Evolutionary conservation across 2,113 vertebrate species (phyloP).

Genomic region (Setophaga kirtlandii): DNA sequence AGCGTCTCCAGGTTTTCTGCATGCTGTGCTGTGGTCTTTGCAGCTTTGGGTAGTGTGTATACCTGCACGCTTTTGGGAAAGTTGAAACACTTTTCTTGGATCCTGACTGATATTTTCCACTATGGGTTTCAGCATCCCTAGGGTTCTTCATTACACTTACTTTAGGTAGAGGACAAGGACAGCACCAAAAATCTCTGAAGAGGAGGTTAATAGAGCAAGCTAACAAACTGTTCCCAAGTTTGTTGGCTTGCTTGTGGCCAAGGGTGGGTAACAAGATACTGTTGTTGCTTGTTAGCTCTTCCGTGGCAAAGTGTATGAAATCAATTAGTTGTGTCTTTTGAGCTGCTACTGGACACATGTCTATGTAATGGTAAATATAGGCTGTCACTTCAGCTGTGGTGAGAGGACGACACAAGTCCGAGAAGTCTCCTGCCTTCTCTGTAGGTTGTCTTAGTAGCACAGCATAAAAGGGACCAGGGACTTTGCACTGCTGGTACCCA

Average conservation of each 20-base stretch:
- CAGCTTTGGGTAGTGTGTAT: neutral
- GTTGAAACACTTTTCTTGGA: neutral
- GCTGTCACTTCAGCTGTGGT: neutral
- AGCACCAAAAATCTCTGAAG: neutral
- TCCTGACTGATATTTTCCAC: neutral
- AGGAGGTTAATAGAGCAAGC: neutral
- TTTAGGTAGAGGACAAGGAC: neutral
- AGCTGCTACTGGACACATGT: neutral
- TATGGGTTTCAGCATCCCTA: neutral
- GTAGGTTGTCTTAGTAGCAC: neutral
- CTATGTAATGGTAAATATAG: neutral
- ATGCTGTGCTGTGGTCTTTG: neutral
- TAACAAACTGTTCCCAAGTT: neutral
- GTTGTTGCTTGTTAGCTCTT: neutral
- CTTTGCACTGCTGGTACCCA: neutral
- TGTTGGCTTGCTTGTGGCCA: neutral
- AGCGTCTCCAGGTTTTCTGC: neutral
- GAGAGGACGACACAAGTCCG: accelerated
- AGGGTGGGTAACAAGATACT: neutral
- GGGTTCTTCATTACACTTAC: neutral
- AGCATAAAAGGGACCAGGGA: neutral
- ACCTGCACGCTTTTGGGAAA: neutral
- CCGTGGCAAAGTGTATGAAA: neutral
- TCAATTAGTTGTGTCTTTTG: neutral
- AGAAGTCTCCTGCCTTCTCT: neutral